Conservation (phyloP, 2,113 vertebrate species). For the Morphnarchus princeps region DNA sequence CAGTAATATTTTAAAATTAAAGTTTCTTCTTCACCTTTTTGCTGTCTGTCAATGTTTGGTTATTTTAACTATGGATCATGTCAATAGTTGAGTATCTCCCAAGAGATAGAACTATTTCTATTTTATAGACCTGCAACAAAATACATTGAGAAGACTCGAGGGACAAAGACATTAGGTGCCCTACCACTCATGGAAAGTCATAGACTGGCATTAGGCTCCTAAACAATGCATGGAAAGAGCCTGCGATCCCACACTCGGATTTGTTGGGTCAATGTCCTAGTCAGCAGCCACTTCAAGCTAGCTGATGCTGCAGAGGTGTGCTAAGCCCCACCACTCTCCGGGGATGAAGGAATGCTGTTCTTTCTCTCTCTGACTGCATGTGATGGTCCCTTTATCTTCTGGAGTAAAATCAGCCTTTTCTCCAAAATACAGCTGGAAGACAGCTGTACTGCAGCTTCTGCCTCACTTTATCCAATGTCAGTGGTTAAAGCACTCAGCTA, state of each 20-base stretch:
- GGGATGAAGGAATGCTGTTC: not conserved
- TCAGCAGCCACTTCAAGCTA: not conserved
- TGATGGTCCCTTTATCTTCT: not conserved
- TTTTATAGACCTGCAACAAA: not conserved
- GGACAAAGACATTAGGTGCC: not conserved
- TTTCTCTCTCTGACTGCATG: not conserved
- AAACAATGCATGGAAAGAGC: not conserved
- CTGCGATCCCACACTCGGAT: accelerated
- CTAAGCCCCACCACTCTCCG: not conserved
- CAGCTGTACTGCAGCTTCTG: not conserved
- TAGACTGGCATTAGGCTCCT: not conserved
- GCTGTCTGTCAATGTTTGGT: not conserved
- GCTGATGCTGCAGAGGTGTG: not conserved
- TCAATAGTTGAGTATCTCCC: not conserved
- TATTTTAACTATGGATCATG: not conserved
- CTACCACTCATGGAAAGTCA: not conserved
- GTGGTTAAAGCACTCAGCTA: accelerated
- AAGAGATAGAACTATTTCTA: not conserved
- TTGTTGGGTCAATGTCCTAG: not conserved
- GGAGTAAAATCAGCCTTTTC: not conserved
- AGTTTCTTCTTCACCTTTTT: not conserved
- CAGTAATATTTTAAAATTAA: not conserved
- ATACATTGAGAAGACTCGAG: not conserved
- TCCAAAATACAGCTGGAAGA: not conserved
- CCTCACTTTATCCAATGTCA: not conserved